phyloP scores from a whole-genome alignment of 2,888 invertebrate species.

The Sinotaia quadrata region DNA sequence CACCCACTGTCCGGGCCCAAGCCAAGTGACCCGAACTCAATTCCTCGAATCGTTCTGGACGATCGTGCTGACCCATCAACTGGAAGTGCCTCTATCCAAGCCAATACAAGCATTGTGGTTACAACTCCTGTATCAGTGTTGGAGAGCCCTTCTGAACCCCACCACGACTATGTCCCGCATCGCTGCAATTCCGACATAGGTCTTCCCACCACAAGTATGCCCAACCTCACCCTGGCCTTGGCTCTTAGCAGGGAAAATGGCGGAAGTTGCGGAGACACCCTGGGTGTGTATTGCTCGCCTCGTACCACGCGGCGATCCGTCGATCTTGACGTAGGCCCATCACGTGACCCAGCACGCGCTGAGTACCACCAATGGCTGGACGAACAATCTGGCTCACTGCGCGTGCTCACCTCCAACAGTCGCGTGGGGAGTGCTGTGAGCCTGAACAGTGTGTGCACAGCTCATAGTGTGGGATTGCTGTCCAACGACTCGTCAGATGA shows the following conservation, averaged over 20 bases:
- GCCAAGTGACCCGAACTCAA: constrained; percentile 28
- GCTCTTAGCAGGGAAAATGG: constrained; percentile 15
- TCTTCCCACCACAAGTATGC: constrained; percentile 44
- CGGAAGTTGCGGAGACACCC: constrained; percentile 24
- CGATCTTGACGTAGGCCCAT: constrained; percentile 38
- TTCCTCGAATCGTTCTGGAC: constrained; percentile 40
- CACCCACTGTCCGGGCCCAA: constrained; percentile 36
- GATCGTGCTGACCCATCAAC: constrained; percentile 24
- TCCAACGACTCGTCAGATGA: constrained; percentile 59
- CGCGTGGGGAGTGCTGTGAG: constrained; percentile 58
- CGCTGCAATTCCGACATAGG: constrained; percentile 42
- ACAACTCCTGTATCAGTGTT: background rate
- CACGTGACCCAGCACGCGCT: constrained; percentile 26
- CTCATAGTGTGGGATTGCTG: constrained; percentile 60
- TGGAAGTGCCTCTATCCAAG: background rate
- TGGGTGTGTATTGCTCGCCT: constrained; percentile 63
- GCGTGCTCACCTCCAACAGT: constrained; percentile 43
- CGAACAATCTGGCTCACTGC: constrained; percentile 37
- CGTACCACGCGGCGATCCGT: constrained; percentile 53
- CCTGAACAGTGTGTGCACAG: constrained; percentile 61
- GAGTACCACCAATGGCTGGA: constrained; percentile 44
- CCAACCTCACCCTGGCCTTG: constrained; percentile 37
- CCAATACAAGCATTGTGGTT: background rate
- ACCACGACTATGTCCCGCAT: constrained; percentile 12
- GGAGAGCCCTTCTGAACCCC: background rate